Evolutionary conservation across 1,140 invertebrate species (phyloP).

Genomic region (Pachyrhynchus sulphureomaculatus): DNA sequence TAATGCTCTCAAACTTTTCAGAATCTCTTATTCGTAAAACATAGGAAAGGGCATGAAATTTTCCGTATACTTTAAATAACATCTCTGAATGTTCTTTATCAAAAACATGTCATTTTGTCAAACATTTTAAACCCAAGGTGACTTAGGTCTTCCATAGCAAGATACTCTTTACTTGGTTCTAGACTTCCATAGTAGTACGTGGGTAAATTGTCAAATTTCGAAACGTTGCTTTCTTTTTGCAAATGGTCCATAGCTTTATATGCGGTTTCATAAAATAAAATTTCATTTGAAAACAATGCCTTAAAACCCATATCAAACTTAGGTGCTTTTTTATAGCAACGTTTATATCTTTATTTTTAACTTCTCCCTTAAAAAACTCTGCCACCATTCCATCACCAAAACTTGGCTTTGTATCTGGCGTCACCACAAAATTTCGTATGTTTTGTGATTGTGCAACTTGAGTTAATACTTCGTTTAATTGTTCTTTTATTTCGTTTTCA

Average conservation of each 20-base stretch:
- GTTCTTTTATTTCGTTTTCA: no score
- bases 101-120: conserved; percentile 3
- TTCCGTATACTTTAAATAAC: conserved; percentile 13
- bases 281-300: background rate
- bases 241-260: background rate
- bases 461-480: no score
- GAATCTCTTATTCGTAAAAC: no score
- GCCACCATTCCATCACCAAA: background rate
- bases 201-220: background rate
- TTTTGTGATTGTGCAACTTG: no score
- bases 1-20: no score
- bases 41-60: conserved; percentile 47
- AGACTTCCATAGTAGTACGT: background rate
- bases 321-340: conserved; percentile 3
- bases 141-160: conserved; percentile 12
- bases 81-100: conserved; percentile 8
- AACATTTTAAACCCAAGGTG: conserved; percentile 6
- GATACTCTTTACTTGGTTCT: background rate
- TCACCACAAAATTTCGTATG: no score
- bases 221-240: background rate
- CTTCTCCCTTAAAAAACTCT: conserved; percentile 1
- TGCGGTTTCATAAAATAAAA: background rate
- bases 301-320: background rate
- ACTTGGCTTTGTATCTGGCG: background rate
- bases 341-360: background rate